phyloP scores from a whole-genome alignment of 2,888 invertebrate species.

The Parnassius apollo region DNA sequence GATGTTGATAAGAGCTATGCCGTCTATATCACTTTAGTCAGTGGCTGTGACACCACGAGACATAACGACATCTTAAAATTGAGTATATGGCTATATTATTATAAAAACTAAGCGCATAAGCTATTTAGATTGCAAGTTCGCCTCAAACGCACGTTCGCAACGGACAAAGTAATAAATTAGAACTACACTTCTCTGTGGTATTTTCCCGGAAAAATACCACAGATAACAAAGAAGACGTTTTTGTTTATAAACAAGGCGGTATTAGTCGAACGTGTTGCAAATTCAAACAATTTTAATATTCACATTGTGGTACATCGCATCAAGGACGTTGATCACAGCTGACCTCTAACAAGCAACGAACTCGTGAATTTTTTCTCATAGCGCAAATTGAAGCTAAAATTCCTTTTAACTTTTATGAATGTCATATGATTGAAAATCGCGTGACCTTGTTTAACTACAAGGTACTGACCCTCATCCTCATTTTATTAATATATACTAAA shows the following conservation, averaged over 20 bases:
- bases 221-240: slow-evolving; percentile 14
- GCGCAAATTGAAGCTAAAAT: slow-evolving; percentile 22
- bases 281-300: slow-evolving; percentile 24
- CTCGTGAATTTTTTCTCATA: slow-evolving; percentile 16
- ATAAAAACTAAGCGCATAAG: too few relatives aligned
- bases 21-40: too few relatives aligned
- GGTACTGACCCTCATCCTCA: too few relatives aligned
- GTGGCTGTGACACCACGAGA: too few relatives aligned
- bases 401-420: slow-evolving; percentile 2
- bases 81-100: too few relatives aligned
- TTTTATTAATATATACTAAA: too few relatives aligned
- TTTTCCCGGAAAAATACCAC: slow-evolving; percentile 13
- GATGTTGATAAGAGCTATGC: too few relatives aligned
- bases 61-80: too few relatives aligned
- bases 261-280: slow-evolving; percentile 12
- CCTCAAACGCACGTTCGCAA: not conserved
- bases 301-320: slow-evolving; percentile 8
- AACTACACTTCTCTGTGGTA: not conserved
- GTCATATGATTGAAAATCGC: slow-evolving; percentile 9
- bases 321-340: slow-evolving; percentile 29
- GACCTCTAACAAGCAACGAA: slow-evolving; percentile 30
- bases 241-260: slow-evolving; percentile 27
- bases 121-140: not conserved
- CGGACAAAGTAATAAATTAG: not conserved
- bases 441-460: slow-evolving; percentile 6